Conservation (phyloP, 2,888 invertebrate genomes). For the Strigamia transsilvanica region DNA sequence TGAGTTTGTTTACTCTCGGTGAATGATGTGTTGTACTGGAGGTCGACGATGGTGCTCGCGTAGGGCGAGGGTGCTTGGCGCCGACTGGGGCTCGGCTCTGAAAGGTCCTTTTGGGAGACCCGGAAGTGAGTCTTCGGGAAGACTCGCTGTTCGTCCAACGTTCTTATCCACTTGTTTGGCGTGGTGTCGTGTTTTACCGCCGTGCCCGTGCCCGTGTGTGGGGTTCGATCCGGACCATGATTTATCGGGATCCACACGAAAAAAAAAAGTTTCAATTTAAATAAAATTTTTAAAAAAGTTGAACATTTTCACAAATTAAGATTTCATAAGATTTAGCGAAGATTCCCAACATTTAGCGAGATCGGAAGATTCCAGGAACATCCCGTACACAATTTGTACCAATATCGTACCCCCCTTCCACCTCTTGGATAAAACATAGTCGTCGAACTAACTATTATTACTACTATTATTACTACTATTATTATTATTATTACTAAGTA, state of each 20-base stretch:
- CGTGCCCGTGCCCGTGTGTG: neutral
- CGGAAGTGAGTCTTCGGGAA: slow-evolving; percentile 43
- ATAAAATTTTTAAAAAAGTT: too few relatives aligned
- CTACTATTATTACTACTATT: too few relatives aligned
- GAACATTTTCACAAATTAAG: too few relatives aligned
- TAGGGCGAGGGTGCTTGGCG: neutral
- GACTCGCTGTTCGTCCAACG: slow-evolving; percentile 32
- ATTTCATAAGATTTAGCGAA: too few relatives aligned
- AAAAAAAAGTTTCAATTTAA: neutral
- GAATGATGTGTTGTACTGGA: slow-evolving; percentile 1
- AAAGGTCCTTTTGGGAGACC: neutral
- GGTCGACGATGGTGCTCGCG: neutral
- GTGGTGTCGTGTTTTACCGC: neutral
- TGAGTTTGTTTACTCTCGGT: neutral
- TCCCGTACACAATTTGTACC: too few relatives aligned
- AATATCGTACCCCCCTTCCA: too few relatives aligned
- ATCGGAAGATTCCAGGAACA: too few relatives aligned
- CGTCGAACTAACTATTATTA: too few relatives aligned
- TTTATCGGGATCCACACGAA: slow-evolving; percentile 49
- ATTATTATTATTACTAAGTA: slow-evolving; percentile 55
- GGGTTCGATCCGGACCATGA: slow-evolving; percentile 29
- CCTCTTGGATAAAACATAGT: too few relatives aligned
- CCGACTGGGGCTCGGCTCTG: slow-evolving; percentile 29
- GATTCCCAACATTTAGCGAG: too few relatives aligned
- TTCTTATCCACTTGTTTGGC: neutral